Evolutionary conservation across 2,888 invertebrate genomes (phyloP).

Genomic region (Ochropleura plecta): DNA sequence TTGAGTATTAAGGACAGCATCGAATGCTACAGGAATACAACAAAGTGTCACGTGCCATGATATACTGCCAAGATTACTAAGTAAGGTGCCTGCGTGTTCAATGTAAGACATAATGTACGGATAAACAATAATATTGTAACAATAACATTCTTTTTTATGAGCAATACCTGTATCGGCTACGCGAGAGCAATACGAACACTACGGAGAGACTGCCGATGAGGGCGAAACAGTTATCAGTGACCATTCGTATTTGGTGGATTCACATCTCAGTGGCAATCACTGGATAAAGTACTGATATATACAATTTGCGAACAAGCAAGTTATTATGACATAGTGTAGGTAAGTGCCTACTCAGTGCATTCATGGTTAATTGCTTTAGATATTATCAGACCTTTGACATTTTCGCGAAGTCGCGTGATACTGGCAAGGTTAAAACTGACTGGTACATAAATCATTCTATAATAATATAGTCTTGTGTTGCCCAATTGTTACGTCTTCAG

Average conservation of each 20-base stretch:
- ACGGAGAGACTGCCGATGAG: slow-evolving; percentile 34
- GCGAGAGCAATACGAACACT: slow-evolving; percentile 20
- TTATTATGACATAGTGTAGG: slow-evolving; percentile 26
- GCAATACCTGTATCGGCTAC: slow-evolving; percentile 55
- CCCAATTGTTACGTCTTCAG: slow-evolving; percentile 4
- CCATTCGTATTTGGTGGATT: slow-evolving; percentile 4
- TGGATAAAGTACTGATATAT: background rate
- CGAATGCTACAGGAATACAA: slow-evolving; percentile 69
- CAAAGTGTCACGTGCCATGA: slow-evolving; percentile 83
- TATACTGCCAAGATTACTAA: slow-evolving; percentile 83
- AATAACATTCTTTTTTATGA: slow-evolving; percentile 52
- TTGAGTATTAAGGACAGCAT: slow-evolving; percentile 62
- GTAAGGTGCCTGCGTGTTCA: slow-evolving; percentile 90
- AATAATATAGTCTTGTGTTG: slow-evolving; percentile 14
- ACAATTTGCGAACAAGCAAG: slow-evolving; percentile 1
- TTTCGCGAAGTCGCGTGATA: slow-evolving; percentile 21
- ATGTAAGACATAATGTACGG: slow-evolving; percentile 76
- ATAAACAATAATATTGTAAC: slow-evolving; percentile 74
- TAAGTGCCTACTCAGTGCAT: slow-evolving; percentile 33
- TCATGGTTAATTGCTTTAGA: slow-evolving; percentile 49
- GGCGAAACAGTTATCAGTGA: slow-evolving; percentile 37
- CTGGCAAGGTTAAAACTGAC: slow-evolving; percentile 32
- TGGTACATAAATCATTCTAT: slow-evolving; percentile 17
- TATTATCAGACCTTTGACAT: slow-evolving; percentile 57
- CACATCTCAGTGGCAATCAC: slow-evolving; percentile 17